These are phyloP conservation scores for Perca flavescens DNA, from an alignment of 2,113 vertebrate genomes.

Conservation along the genomic window DNA sequence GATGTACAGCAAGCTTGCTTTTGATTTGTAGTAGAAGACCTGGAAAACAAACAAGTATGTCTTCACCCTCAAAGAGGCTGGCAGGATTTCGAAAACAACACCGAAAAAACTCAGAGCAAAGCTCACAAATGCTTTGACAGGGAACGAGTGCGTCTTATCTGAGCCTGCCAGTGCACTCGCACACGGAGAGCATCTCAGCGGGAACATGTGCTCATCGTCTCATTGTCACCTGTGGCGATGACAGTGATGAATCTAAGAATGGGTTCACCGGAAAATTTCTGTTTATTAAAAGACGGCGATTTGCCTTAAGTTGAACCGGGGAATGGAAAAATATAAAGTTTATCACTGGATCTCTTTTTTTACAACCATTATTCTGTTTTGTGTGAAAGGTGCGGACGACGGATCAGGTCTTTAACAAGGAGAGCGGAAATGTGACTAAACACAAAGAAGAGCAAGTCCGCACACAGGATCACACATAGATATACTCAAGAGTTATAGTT, in stretches of 20 bases:
- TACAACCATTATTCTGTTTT: slow-evolving; percentile 62
- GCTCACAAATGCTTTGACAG: slow-evolving; percentile 21
- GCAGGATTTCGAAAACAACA: slow-evolving; percentile 58
- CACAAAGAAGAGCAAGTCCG: slow-evolving; percentile 34
- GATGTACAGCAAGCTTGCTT: slow-evolving; percentile 44
- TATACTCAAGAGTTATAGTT: not conserved
- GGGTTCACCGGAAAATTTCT: slow-evolving; percentile 54
- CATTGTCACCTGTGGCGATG: slow-evolving; percentile 51
- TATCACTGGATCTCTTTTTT: slow-evolving; percentile 64
- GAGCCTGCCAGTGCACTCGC: not conserved
- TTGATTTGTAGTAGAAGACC: slow-evolving; percentile 62
- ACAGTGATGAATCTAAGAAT: slow-evolving; percentile 52
- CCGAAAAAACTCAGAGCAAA: slow-evolving; percentile 25
- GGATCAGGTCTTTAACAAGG: slow-evolving; percentile 44
- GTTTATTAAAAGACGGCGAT: slow-evolving; percentile 76
- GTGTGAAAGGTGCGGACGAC: slow-evolving; percentile 68
- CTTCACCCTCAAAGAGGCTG: slow-evolving; percentile 35
- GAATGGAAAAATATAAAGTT: slow-evolving; percentile 68
- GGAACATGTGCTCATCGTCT: slow-evolving; percentile 47
- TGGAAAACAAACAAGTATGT: slow-evolving; percentile 61
- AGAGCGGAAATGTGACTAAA: slow-evolving; percentile 70
- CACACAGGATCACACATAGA: slow-evolving; percentile 1
- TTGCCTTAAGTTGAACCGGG: slow-evolving; percentile 57
- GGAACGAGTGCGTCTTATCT: slow-evolving; percentile 22
- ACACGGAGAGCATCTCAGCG: slow-evolving; percentile 22